These are phyloP conservation scores for Orgyia antiqua DNA, from an alignment of 2,888 invertebrate genomes.

Conservation along the genomic window DNA sequence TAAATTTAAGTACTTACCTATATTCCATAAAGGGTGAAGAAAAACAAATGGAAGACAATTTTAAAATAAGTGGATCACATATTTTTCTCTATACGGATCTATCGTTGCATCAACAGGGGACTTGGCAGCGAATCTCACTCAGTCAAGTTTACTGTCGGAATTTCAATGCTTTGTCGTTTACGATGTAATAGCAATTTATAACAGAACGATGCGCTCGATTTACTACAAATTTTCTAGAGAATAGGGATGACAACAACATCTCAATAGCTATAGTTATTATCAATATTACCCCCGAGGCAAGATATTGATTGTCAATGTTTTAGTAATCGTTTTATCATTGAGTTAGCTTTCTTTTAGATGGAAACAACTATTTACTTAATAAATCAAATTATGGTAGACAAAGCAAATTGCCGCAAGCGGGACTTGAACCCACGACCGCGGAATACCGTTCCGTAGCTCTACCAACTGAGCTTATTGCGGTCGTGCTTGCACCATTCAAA, in stretches of 20 bases:
- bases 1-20: too few relatives aligned
- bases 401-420: too few relatives aligned
- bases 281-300: constrained; percentile 20
- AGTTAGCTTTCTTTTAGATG: too few relatives aligned
- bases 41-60: too few relatives aligned
- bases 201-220: constrained; percentile 34
- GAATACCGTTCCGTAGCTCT: too few relatives aligned
- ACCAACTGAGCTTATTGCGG: too few relatives aligned
- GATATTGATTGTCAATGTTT: constrained; percentile 20
- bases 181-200: constrained; percentile 53
- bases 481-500: too few relatives aligned
- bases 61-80: constrained; percentile 55
- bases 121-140: constrained; percentile 43
- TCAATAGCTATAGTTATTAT: constrained; percentile 30
- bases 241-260: constrained; percentile 28
- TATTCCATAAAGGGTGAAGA: too few relatives aligned
- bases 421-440: too few relatives aligned
- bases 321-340: constrained; percentile 18
- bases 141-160: constrained; percentile 58
- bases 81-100: constrained; percentile 50
- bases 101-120: constrained; percentile 52
- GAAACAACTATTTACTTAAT: too few relatives aligned
- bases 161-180: constrained; percentile 57
- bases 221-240: constrained; percentile 23
- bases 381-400: too few relatives aligned